Conservation (phyloP, 2,797 vertebrate genomes). For the Leuciscus waleckii region DNA sequence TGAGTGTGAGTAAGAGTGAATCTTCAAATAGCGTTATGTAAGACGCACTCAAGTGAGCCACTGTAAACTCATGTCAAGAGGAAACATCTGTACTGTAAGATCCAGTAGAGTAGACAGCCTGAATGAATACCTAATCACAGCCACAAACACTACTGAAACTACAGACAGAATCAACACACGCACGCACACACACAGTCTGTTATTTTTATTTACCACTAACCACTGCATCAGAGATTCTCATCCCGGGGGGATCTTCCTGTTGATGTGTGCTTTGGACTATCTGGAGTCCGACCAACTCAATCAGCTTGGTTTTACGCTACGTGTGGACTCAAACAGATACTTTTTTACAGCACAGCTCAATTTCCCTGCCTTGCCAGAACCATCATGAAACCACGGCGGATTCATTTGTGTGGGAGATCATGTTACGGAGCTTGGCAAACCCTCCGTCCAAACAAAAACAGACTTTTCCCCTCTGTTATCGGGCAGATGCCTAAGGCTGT, state of each 20-base stretch:
- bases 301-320: slow-evolving; percentile 54
- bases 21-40: slow-evolving; percentile 35
- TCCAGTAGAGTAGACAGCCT: slow-evolving; percentile 31
- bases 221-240: slow-evolving; percentile 19
- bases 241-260: background rate
- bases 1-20: background rate
- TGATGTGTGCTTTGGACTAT: slow-evolving; percentile 24
- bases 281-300: slow-evolving; percentile 63
- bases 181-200: background rate
- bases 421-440: slow-evolving; percentile 68
- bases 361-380: slow-evolving; percentile 63
- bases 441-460: slow-evolving; percentile 68
- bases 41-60: background rate
- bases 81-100: slow-evolving; percentile 32
- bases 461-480: slow-evolving; percentile 31
- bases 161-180: background rate
- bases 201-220: slow-evolving; percentile 14
- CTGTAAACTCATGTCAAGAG: slow-evolving; percentile 26
- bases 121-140: slow-evolving; percentile 30
- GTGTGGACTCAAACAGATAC: slow-evolving; percentile 56
- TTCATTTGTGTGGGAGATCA: slow-evolving; percentile 72
- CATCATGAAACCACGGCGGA: slow-evolving; percentile 59
- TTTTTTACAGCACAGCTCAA: slow-evolving; percentile 64
- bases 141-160: slow-evolving; percentile 11
- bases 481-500: slow-evolving; percentile 47